Base-by-base conservation (phyloP, 2,113 vertebrate genomes). In the Silurus meridionalis region DNA sequence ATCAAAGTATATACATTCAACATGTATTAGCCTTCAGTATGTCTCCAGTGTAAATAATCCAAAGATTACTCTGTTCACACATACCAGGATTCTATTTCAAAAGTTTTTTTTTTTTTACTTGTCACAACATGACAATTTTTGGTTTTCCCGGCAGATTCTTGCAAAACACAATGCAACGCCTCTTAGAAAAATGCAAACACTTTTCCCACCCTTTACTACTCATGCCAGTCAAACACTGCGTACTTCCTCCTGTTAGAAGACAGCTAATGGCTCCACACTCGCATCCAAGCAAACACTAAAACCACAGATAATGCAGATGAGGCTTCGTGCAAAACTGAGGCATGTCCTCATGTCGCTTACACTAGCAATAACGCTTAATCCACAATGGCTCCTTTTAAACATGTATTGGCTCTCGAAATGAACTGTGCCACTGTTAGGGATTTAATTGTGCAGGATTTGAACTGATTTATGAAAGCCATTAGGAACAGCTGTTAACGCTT, bases 341-440 rank as follows among this genome's bases (percentile, higher is more conserved):
- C 48, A 66, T 67, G 60, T 71, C 58, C 25, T 67, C 21, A 19
- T 25, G 23, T 3, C 57, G 23, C 55, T 58, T 57, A 77, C 46
- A 52, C 57, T 0, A 64, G 64, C 60, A 52, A 85, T 55, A 53
- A 74, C 3, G n/a, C 21, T 80, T 46, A 46, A 80, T 80, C 78
- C 78, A 80, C 78, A 80, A 80, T 61, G 78, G 55, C 14, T 77
- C 57, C 46, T 53, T 17, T 64, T 77, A 77, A 85, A 64, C 1
- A 50, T 48, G 72, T 50, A 85, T 37, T 37, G 6, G 83, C 83
- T 78, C 60, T 79, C 37, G 21, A 66, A 85, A 64, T 53, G 23
- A 85, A 66, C 58, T 64, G 23, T 53, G 23, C 46, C 58, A 78
- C 72, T 84, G 58, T 63, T 28, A 55, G 1, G 15, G 15, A 50